Base-by-base conservation (phyloP, 2,797 vertebrate genomes). In the Galago senegalensis region DNA sequence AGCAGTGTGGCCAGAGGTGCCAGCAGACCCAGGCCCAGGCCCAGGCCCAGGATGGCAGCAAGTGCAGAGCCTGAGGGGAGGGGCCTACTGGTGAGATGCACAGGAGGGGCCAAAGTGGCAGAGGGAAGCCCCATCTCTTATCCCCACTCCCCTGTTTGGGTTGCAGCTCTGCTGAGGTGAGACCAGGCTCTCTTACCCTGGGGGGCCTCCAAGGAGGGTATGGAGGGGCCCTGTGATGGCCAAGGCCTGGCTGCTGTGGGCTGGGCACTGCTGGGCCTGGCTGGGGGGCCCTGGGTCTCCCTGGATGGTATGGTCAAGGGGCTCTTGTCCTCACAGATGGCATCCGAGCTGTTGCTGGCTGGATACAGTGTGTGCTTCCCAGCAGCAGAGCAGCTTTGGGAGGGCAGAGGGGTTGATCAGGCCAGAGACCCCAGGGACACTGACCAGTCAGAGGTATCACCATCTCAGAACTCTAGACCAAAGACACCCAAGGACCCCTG, bases 11-110 rank as follows among this genome's bases (percentile, higher is more conserved):
- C 93, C 65, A 79, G 5, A 0, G 92, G 86, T 7, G 92, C 67
- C 5, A 98, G 73, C 34, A 98, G 94, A 46, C 98, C 94, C 65
- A 98, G 89, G 46, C 97, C 98, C 91, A 99, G 7, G 5, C 96
- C 23, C 9, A 98, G 92, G 16, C 97, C 97, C 72, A 98, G 75
- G 1, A 98, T n/a, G 0, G 98, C 91, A 0, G 98, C 93, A 14
- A 95, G 72, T 1, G 29, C 56, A 0, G 87, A 83, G 10, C 85
- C 97, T 96, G 72, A 0, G 21, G 70, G 13, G 29, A 88, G 61
- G 53, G 9, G 16, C 6, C 63, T 3, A 49, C 46, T 89, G 61
- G 20, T 18, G 37, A n/a, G 60, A 60, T 53, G 56, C 31, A 21
- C 1, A 11, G 29, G 75, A 21, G 49, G 49, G 49, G 14, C 34